These are phyloP conservation scores for Apantesis nais DNA, from an alignment of 2,888 invertebrate genomes.

Conservation along the genomic window DNA sequence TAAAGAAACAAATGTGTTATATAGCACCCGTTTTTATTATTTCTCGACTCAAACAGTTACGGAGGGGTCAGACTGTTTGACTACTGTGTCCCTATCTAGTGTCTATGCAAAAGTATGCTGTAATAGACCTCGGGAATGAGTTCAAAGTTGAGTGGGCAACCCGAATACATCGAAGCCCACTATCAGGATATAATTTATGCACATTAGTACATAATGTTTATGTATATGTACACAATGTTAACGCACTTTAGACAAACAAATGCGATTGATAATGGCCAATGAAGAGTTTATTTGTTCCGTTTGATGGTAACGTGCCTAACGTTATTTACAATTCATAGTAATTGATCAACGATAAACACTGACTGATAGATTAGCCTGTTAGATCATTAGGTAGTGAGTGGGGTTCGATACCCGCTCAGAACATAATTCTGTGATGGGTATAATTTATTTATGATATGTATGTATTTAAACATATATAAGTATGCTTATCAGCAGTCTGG, in stretches of 20 bases:
- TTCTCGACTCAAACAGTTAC: neutral
- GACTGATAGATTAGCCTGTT: neutral
- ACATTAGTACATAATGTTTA: constrained; percentile 20
- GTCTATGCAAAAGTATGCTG: neutral
- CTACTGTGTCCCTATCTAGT: neutral
- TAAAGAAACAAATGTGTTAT: neutral
- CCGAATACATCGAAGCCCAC: constrained; percentile 36
- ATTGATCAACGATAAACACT: neutral
- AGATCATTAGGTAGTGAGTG: no score
- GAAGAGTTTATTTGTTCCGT: constrained; percentile 27
- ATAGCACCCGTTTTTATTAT: neutral
- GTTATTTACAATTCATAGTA: neutral
- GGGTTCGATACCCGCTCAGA: no score
- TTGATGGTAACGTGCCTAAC: constrained; percentile 24
- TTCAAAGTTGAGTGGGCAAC: constrained; percentile 52
- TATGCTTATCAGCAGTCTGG: no score
- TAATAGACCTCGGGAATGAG: constrained; percentile 6
- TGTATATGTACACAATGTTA: constrained; percentile 29
- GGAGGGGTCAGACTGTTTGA: constrained; percentile 16
- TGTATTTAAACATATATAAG: no score
- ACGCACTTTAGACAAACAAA: constrained; percentile 37
- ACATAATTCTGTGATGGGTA: no score
- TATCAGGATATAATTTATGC: constrained; percentile 37
- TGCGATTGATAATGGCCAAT: constrained; percentile 23
- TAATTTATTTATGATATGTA: no score